Evolutionary conservation across 2,797 vertebrate species (phyloP).

Genomic region (Malurus leucopterus): DNA sequence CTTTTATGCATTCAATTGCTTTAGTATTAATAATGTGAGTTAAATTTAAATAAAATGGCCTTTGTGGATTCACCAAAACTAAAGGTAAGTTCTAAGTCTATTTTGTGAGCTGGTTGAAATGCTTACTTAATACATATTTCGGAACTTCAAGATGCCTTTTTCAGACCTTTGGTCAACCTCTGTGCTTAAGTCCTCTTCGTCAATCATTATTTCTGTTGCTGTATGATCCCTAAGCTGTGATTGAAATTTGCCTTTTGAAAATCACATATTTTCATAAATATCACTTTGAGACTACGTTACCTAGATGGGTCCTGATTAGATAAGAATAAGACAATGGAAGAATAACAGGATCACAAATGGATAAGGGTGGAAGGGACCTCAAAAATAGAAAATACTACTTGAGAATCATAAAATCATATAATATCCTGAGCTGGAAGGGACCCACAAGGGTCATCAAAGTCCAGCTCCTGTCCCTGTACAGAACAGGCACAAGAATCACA

Average conservation of each 20-base stretch:
- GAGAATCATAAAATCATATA: not conserved
- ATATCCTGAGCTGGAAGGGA: not conserved
- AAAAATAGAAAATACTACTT: not conserved
- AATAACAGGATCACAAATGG: not conserved
- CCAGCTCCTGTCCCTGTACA: fast-evolving
- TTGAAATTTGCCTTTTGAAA: not conserved
- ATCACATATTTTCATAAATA: not conserved
- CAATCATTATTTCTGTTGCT: not conserved
- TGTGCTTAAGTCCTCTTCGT: not conserved
- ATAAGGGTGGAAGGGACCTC: not conserved
- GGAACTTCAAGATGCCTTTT: not conserved
- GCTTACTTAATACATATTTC: not conserved
- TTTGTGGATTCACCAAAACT: not conserved
- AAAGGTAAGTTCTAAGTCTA: not conserved
- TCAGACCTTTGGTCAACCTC: not conserved
- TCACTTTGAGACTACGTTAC: not conserved
- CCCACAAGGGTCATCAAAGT: not conserved
- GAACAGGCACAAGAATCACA: not conserved
- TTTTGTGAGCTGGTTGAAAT: not conserved
- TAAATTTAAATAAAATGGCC: not conserved
- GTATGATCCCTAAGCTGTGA: not conserved
- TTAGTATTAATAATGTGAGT: not conserved
- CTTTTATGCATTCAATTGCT: not conserved
- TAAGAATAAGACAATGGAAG: not conserved
- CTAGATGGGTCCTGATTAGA: not conserved